Base-by-base conservation (phyloP, 2,797 vertebrate genomes). In the Lacerta viridis region DNA sequence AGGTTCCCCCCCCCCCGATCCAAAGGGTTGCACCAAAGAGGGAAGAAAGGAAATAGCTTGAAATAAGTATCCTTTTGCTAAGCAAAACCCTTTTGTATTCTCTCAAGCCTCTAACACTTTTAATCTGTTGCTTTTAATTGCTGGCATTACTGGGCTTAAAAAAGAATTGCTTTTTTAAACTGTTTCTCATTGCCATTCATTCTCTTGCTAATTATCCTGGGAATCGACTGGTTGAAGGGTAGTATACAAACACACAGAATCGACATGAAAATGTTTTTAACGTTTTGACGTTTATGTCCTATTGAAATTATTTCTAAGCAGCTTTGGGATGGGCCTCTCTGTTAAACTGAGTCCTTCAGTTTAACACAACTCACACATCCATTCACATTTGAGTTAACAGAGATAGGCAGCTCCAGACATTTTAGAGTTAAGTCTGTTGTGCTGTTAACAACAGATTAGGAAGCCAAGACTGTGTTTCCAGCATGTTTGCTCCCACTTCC, bases 401-500 rank as follows among this genome's bases (percentile, higher is more conserved):
- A 72, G 71, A 92, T 55, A 71, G 85, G 81, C 87, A 92, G 43
- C 23, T 66, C 25, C 23, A 78, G 41, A 50, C 9, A n/a, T 80
- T 87, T 39, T n/a, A 43, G n/a, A 61, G 75, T n/a, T 7, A 74
- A 81, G 36, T 46, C 36, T 81, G 27, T 33, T 59, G 50, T 59
- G 71, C 46, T 61, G 69, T 59, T 36, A 74, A 43, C 64, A 68
- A 68, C 83, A 59, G 25, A 33, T 61, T 36, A 59, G 13, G 50
- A 82, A 39, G 74, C 17, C 87, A 87, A 64, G 61, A 41, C 78
- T 77, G 18, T 85, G 23, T 17, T 89, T 95, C 93, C 93, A 86
- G 93, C 75, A 68, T 91, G 5, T 86, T 50, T 27, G 81, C 83
- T 90, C 43, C 92, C 92, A 78, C 80, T 18, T 82, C 81, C 90